Base-by-base conservation (phyloP, 2,888 invertebrate species). In the Cheilosia grossa region DNA sequence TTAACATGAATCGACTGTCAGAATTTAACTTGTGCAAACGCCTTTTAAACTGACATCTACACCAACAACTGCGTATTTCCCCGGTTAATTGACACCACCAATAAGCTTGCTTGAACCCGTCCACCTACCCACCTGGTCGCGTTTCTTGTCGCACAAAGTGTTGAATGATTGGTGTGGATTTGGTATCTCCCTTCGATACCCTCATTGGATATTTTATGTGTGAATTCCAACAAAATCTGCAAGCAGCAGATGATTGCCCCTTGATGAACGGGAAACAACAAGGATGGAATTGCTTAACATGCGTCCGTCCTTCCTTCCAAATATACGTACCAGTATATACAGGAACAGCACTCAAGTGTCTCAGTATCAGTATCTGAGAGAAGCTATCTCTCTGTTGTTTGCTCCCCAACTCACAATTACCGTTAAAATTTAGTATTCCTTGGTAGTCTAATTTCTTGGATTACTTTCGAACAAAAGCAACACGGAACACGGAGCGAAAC, bases 351-450 rank as follows among this genome's bases (percentile, higher is more conserved):
- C 53, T 61, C 21, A 53, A 44, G 37, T 64, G 59, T 53, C 58
- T 59, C 13, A 17, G 37, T 44, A 37, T 27, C 56, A 17, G 37
- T 44, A 37, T 27, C 49, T 13, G 17, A 17, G 44, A 30, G 17
- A n/a, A 54, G 58, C 27, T 64, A 59, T 70, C 58, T 42, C 19
- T 61, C 64, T 75, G 69, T 75, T 80, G 83, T 70, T 80, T 80
- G 69, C 75, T 67, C 75, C 75, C 85, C 75, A 81, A 85, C 67
- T 78, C 82, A 58, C 86, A 86, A 86, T 86, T 86, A 86, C 86
- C 82, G 82, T 86, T 86, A 86, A 86, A 86, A 86, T 86, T 86
- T 77, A 86, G 86, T 86, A 82, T 86, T 82, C 69, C 77, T 69
- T 73, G 77, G 73, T 73, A 86, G 81, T 86, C 82, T 86, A 86